phyloP scores from a whole-genome alignment of 2,113 vertebrate genomes.

The Glaucomys volans region DNA sequence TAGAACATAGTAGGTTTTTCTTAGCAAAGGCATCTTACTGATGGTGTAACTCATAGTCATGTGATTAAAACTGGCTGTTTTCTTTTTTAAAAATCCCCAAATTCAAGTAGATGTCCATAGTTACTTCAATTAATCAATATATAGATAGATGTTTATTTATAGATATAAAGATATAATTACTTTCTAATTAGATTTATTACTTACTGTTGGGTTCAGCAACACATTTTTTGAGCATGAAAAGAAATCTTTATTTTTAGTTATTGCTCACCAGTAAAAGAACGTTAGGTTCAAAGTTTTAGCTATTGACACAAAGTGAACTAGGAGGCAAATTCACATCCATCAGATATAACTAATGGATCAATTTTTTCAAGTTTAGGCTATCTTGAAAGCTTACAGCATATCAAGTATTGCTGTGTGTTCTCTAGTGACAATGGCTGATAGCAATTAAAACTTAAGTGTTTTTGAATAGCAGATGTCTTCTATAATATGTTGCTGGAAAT shows the following conservation, averaged over 20 bases:
- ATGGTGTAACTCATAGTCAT: neutral
- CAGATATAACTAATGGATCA: too few species aligned
- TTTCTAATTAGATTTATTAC: neutral
- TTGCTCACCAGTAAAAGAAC: too few species aligned
- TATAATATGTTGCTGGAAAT: constrained; percentile 27
- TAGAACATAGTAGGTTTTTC: neutral
- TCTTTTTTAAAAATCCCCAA: neutral
- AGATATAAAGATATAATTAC: neutral
- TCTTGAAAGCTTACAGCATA: too few species aligned
- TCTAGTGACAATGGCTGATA: too few species aligned
- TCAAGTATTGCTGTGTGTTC: too few species aligned
- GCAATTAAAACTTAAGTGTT: too few species aligned
- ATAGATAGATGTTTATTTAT: neutral
- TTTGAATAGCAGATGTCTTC: constrained; percentile 64
- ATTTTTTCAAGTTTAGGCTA: too few species aligned
- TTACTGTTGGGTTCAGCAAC: neutral
- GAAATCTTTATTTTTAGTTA: too few species aligned
- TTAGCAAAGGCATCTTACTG: neutral
- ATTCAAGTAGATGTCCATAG: neutral
- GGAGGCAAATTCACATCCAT: too few species aligned
- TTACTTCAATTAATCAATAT: neutral
- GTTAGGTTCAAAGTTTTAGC: too few species aligned
- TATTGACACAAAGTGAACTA: too few species aligned
- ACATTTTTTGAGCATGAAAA: too few species aligned
- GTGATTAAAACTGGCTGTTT: neutral